A percentile compares a stretch with the other conserved stretches of the same genome.
Evolutionary conservation across 2,113 vertebrate genomes (phyloP).

Genomic region (Labrus mixtus): DNA sequence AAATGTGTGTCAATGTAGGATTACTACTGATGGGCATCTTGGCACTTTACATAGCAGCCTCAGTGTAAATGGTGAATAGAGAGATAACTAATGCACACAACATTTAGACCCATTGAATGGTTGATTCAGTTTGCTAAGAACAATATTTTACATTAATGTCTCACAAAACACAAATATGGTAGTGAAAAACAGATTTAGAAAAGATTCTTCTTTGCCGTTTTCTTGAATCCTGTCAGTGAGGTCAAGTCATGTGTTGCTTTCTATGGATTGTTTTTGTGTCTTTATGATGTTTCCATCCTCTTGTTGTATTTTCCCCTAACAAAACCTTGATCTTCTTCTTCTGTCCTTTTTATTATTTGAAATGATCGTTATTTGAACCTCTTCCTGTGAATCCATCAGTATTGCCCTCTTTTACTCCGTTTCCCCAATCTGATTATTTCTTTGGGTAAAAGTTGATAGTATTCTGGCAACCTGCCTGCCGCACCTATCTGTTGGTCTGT

Average conservation of each 20-base stretch:
- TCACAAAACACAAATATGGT: no score
- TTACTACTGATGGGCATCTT: no score
- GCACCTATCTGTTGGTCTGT: slow-evolving; percentile 24
- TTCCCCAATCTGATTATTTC: slow-evolving; percentile 28
- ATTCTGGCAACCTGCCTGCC: slow-evolving; percentile 55
- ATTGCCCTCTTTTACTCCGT: slow-evolving; percentile 25
- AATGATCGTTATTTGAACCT: neutral
- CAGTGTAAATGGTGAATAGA: no score
- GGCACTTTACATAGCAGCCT: no score
- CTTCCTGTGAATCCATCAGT: slow-evolving; percentile 14
- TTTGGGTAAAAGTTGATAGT: slow-evolving; percentile 43
- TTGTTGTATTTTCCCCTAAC: neutral
- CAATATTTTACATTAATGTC: no score
- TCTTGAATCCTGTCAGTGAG: neutral
- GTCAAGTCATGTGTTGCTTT: neutral
- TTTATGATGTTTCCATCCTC: no score
- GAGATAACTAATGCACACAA: no score
- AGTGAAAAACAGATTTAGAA: no score
- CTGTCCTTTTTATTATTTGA: neutral
- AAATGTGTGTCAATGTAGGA: no score
- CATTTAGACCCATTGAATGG: no score
- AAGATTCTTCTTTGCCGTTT: neutral
- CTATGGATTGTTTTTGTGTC: no score
- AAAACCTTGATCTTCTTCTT: neutral
- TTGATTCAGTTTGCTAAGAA: no score